Evolutionary conservation across 1,140 invertebrate genomes (phyloP), one percentile per base, ranked within the genome.

Genomic region (Teleogryllus occipitalis): DNA sequence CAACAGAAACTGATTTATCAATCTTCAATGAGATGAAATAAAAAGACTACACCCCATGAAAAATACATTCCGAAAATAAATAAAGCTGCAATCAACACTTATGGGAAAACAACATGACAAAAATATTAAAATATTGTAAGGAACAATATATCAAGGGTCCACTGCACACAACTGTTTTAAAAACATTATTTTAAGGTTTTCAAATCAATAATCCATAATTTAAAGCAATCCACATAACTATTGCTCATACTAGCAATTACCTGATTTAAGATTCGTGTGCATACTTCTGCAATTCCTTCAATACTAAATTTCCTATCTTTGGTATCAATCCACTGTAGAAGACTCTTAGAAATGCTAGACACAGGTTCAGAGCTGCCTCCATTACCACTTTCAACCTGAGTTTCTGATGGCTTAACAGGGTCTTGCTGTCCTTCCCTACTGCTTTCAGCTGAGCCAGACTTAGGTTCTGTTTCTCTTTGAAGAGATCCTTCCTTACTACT

Each of bases 311-410:
- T 91, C 84, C 92, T 93, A 82, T 96, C 95, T 83, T 95, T 91
- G 0, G 92, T 90, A 14, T 92, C 90, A 39, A 97, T 95, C 95
- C 95, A 97, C 81, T 95, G 91, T 48, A 95, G 84, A 1, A 96
- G 83, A 54, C 90, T 91, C 0, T 65, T 65, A 65, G 10, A 65
- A 18, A 65, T 65, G 18, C 54, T 3, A 3, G 54, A 18, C 10
- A 65, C 18, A 39, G 27, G 27, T 10, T 65, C 54, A 65, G 54
- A 65, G 18, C 18, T 65, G 10, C 18, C 54, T 65, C 54, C 18
- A 10, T 65, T 18, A 14, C 54, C 54, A 65, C 18, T 65, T 18
- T 65, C 54, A 65, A 65, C 54, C 27, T 39, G 27, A 39, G 27
- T 39, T 65, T 65, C 54, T 65, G 54, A 14, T 10, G 18, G 10